phyloP scores from a whole-genome alignment of 2,113 vertebrate genomes.

The Craseonycteris thonglongyai region DNA sequence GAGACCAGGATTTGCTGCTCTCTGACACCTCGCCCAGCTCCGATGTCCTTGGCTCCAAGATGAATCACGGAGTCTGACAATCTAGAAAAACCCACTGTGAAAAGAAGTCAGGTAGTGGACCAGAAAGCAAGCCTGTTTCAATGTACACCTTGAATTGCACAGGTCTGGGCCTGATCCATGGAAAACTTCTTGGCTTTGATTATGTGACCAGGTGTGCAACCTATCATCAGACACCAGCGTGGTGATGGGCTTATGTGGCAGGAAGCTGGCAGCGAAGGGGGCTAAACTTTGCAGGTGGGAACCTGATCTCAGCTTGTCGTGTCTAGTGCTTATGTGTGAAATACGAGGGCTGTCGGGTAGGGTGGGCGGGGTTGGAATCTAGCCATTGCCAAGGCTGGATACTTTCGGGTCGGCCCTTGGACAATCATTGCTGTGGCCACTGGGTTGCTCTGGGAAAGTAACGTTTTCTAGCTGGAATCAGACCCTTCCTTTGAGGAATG shows the following conservation, averaged over 20 bases:
- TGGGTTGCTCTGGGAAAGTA: neutral
- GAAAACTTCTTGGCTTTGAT: neutral
- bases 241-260: neutral
- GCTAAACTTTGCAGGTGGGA: neutral
- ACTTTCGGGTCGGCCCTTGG: too few species aligned
- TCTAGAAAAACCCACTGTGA: neutral
- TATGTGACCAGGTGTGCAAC: neutral
- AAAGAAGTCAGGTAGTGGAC: neutral
- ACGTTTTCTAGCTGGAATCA: neutral
- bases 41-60: accelerated
- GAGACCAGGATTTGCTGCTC: neutral
- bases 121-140: neutral
- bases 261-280: neutral
- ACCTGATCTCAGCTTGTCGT: neutral
- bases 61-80: accelerated
- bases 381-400: too few species aligned
- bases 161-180: neutral
- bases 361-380: too few species aligned
- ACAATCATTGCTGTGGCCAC: neutral
- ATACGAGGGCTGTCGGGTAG: too few species aligned
- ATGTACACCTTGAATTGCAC: neutral
- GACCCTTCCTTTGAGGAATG: neutral
- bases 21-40: neutral
- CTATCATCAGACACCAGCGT: neutral
- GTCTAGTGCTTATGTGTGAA: neutral